Conservation (phyloP, 2,797 vertebrate species). For the Acanthurus lineatus region DNA sequence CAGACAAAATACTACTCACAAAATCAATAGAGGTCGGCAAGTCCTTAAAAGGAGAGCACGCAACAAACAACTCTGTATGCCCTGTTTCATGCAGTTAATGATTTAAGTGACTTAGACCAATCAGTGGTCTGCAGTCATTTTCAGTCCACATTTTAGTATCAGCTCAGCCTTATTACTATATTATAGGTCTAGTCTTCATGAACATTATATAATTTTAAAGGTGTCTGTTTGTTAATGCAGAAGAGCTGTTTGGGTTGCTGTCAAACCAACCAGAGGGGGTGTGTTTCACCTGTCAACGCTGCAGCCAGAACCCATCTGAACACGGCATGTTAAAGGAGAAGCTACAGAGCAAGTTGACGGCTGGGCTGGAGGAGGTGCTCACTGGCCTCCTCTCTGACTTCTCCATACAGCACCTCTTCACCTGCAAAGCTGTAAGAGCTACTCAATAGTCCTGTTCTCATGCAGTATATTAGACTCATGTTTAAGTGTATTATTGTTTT, state of each 20-base stretch:
- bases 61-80: too few species aligned
- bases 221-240: slow-evolving; percentile 70
- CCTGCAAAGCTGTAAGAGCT: slow-evolving; percentile 84
- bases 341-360: slow-evolving; percentile 83
- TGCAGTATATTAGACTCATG: neutral
- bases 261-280: slow-evolving; percentile 82
- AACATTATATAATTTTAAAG: too few species aligned
- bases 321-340: slow-evolving; percentile 84
- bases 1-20: too few species aligned
- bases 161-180: too few species aligned
- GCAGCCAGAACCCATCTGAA: slow-evolving; percentile 72
- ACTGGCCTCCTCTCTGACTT: slow-evolving; percentile 81
- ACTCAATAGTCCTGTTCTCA: too few species aligned
- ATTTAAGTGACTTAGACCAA: too few species aligned
- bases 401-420: slow-evolving; percentile 79
- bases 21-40: too few species aligned
- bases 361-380: slow-evolving; percentile 86
- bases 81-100: too few species aligned
- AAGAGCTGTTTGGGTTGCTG: slow-evolving; percentile 90
- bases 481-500: neutral
- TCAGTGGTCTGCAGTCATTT: too few species aligned
- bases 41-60: too few species aligned
- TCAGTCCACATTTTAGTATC: too few species aligned
- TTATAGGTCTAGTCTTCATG: too few species aligned
- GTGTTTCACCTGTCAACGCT: slow-evolving; percentile 88